phyloP scores from a whole-genome alignment of 2,888 invertebrate species.

The Caenorhabditis panamensis region DNA sequence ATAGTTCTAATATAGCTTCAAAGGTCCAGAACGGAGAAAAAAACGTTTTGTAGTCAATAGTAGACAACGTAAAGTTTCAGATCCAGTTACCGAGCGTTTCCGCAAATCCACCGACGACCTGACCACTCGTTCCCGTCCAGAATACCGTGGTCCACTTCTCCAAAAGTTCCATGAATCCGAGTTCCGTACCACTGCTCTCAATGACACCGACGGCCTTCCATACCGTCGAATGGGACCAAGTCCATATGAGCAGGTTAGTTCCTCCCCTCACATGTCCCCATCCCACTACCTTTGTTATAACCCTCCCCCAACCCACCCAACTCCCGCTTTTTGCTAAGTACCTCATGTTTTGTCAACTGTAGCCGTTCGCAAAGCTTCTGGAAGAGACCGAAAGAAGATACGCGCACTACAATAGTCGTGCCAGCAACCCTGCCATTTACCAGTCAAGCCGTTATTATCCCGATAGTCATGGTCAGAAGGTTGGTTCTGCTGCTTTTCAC shows the following conservation, averaged over 20 bases:
- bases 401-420: slow-evolving; percentile 76
- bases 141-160: slow-evolving; percentile 80
- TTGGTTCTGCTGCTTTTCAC: slow-evolving; percentile 27
- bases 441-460: slow-evolving; percentile 56
- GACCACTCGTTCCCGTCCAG: slow-evolving; percentile 63
- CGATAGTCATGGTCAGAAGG: slow-evolving; percentile 62
- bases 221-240: slow-evolving; percentile 66
- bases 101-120: slow-evolving; percentile 78
- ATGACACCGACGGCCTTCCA: slow-evolving; percentile 67
- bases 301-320: background rate
- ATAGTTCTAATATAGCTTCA: background rate
- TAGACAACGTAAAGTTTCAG: slow-evolving; percentile 47
- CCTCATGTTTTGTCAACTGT: slow-evolving; percentile 34
- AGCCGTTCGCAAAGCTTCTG: slow-evolving; percentile 80
- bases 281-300: slow-evolving; percentile 9
- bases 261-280: background rate
- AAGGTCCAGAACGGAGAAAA: too few relatives aligned
- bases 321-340: slow-evolving; percentile 36
- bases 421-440: slow-evolving; percentile 74
- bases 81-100: slow-evolving; percentile 66
- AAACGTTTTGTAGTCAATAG: background rate
- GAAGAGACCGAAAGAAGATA: slow-evolving; percentile 78
- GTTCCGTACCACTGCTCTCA: slow-evolving; percentile 66
- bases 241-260: slow-evolving; percentile 75
- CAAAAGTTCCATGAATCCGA: slow-evolving; percentile 80